These are phyloP conservation scores for Zonitis immaculata DNA, from an alignment of 2,888 invertebrate genomes.

Conservation along the genomic window DNA sequence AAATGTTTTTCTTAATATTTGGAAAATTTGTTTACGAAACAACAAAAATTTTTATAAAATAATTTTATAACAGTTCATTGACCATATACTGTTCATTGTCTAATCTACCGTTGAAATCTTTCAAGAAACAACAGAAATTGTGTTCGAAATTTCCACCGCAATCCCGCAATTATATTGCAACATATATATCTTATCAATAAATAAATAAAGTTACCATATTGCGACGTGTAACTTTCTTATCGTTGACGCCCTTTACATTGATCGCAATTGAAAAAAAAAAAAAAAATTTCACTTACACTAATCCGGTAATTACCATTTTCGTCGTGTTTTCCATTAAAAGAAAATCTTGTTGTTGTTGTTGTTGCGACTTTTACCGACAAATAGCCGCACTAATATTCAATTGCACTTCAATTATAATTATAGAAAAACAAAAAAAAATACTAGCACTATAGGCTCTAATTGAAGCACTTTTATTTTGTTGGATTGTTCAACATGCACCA, in stretches of 20 bases:
- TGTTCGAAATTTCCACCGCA: background rate
- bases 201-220: background rate
- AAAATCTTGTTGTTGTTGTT: background rate
- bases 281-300: background rate
- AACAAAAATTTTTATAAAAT: background rate
- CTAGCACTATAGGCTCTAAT: background rate
- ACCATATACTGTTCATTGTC: background rate
- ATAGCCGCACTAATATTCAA: background rate
- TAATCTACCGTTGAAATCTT: conserved; percentile 1
- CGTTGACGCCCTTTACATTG: background rate
- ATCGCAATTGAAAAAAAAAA: background rate
- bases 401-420: background rate
- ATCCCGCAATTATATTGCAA: background rate
- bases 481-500: conserved; percentile 8
- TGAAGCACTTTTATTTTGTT: background rate
- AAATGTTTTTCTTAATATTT: background rate
- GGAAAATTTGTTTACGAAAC: background rate
- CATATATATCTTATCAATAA: too few relatives aligned
- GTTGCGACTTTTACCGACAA: background rate
- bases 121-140: too few relatives aligned
- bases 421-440: background rate
- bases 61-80: background rate
- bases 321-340: background rate
- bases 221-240: background rate
- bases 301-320: background rate